Evolutionary conservation across 2,113 vertebrate genomes (phyloP), one percentile per base, ranked within the genome.

Genomic region (Psettodes erumei): DNA sequence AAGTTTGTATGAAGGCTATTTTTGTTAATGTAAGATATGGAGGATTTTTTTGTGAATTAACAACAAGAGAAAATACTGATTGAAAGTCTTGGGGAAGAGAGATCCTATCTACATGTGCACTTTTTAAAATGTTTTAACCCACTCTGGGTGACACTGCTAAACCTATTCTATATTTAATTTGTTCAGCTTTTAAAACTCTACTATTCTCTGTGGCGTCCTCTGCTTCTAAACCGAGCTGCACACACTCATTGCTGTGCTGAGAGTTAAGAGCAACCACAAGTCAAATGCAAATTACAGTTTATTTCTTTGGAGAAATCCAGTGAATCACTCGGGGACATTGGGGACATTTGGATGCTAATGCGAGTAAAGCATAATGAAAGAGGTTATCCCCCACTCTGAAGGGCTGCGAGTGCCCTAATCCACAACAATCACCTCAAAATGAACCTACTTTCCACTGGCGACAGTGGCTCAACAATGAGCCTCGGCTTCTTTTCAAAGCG

Each of bases 291-390:
- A 90, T 75, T 16, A 40, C 27, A 47, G 15, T 71, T 72, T 28
- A 82, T 67, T 70, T 58, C 71, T 78, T 71, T 32, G n/a, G 47
- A 73, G 32, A 79, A 83, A 65, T 59, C 67, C 47, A 75, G 38
- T 81, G 61, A 81, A 84, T 67, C 61, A 83, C 71, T 70, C 9
- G 32, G 33, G 50, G 51, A 45, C 54, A 62, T 65, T 67, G 19
- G 50, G 30, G 53, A 71, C 77, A 88, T 90, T 90, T 60, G 62
- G 58, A 93, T 93, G 90, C 82, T 82, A 93, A 93, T 88, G 79
- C 12, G 0, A 79, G 68, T 77, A 70, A n/a, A 73, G 53, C 16
- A 72, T 33, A 85, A 79, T 64, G 10, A 86, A 87, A 86, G 72
- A 83, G 80, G 80, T 55, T 60, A 63, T 71, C 60, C 69, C 40